Conservation (phyloP, 2,797 vertebrate species). For the Falco peregrinus region DNA sequence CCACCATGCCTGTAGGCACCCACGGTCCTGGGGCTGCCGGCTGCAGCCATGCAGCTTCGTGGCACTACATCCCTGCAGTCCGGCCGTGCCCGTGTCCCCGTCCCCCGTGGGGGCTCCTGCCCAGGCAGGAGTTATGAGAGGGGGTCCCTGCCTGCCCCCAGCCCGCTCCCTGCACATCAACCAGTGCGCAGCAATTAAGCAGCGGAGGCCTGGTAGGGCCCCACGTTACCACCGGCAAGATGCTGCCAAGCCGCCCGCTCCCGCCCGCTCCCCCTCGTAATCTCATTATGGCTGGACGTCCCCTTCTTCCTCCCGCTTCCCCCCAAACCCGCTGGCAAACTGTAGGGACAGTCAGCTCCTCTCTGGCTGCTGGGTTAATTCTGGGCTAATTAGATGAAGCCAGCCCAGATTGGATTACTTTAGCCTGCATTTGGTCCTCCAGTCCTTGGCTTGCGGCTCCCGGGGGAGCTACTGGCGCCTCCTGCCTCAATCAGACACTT, state of each 20-base stretch:
- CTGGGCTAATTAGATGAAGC: conserved; percentile 81
- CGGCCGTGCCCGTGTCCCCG: accelerated
- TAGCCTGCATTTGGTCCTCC: conserved; percentile 87
- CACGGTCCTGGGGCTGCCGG: background rate
- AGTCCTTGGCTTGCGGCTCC: conserved; percentile 86
- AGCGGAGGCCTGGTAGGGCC: conserved; percentile 24
- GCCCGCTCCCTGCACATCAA: background rate
- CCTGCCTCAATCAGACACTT: conserved; percentile 86
- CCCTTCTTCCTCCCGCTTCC: conserved; percentile 64
- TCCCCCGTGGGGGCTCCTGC: background rate
- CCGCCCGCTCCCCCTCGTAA: conserved; percentile 36
- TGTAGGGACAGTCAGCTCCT: conserved; percentile 69
- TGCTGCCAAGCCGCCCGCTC: conserved; percentile 25
- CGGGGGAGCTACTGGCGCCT: conserved; percentile 91
- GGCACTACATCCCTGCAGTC: accelerated
- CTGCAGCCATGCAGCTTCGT: background rate
- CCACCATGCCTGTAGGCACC: background rate
- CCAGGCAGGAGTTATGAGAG: background rate
- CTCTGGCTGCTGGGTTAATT: conserved; percentile 78
- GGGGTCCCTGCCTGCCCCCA: background rate
- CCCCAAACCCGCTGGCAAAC: conserved; percentile 66
- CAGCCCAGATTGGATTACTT: conserved; percentile 86
- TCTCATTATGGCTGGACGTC: conserved; percentile 59
- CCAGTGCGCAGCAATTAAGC: background rate
- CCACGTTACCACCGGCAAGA: conserved; percentile 27